phyloP scores from a whole-genome alignment of 2,888 invertebrate genomes.

The Molanna angustata region DNA sequence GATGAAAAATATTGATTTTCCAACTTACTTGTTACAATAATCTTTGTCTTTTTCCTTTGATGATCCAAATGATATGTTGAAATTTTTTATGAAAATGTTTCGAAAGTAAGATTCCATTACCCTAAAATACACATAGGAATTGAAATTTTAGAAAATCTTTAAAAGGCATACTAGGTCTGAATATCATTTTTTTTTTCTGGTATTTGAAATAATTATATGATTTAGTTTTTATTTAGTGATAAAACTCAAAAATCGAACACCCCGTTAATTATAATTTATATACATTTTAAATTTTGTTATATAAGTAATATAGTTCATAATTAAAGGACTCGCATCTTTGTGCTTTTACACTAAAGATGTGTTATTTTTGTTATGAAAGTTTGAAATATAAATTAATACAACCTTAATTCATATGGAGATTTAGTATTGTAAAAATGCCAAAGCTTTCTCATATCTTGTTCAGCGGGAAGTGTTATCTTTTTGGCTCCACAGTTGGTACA shows the following conservation, averaged over 20 bases:
- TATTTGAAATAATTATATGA: too few relatives aligned
- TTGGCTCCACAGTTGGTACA: conserved; percentile 19
- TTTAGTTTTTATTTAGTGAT: too few relatives aligned
- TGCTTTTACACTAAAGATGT: too few relatives aligned
- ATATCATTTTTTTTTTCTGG: too few relatives aligned
- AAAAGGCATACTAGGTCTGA: too few relatives aligned
- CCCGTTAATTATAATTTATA: neutral
- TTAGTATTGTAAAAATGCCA: conserved; percentile 20
- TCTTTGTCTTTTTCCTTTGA: conserved; percentile 23
- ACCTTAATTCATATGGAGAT: conserved; percentile 20
- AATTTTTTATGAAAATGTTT: conserved; percentile 21
- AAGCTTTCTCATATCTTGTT: conserved; percentile 23
- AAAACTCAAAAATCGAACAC: neutral
- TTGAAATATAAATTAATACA: neutral
- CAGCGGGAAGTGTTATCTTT: conserved; percentile 13
- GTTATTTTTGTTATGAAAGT: too few relatives aligned
- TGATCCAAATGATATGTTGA: conserved; percentile 22
- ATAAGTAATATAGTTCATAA: neutral
- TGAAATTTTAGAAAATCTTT: too few relatives aligned
- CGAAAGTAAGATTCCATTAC: conserved; percentile 26
- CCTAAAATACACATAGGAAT: too few relatives aligned
- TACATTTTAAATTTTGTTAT: neutral
- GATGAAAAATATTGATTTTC: neutral
- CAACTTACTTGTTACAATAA: conserved; percentile 18
- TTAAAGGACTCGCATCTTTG: too few relatives aligned